These are phyloP conservation scores for Myripristis jacobus DNA, from an alignment of 2,797 vertebrate genomes.

Conservation along the genomic window DNA sequence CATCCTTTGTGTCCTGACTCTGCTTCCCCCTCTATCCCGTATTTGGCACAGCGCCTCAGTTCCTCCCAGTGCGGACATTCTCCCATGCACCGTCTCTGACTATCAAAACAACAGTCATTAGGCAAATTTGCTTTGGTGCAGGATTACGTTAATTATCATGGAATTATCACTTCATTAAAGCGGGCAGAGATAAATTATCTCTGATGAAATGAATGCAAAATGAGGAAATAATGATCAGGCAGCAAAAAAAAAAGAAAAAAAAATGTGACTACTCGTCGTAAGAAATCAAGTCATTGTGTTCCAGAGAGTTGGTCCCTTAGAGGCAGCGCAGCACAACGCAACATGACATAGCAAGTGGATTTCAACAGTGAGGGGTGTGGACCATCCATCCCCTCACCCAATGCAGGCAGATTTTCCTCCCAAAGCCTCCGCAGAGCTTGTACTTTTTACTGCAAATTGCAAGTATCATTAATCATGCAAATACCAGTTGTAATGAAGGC, in stretches of 20 bases:
- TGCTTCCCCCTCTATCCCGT: conserved; percentile 50
- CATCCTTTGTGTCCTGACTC: conserved; percentile 52
- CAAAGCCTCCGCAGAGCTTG: conserved; percentile 52
- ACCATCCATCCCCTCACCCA: conserved; percentile 71
- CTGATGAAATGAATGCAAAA: conserved; percentile 83
- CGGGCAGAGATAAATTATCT: conserved; percentile 85
- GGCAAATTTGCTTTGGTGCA: conserved; percentile 86
- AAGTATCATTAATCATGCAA: conserved; percentile 83
- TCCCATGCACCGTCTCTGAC: conserved; percentile 76
- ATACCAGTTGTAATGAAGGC: conserved; percentile 82
- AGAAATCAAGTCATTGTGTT: conserved; percentile 75
- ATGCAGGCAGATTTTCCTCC: conserved; percentile 54
- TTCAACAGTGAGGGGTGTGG: conserved; percentile 52
- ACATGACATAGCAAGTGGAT: conserved; percentile 62
- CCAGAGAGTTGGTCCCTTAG: conserved; percentile 51
- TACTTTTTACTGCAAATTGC: conserved; percentile 66
- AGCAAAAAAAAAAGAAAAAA: conserved; percentile 60
- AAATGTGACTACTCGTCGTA: conserved; percentile 55
- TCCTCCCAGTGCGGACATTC: conserved; percentile 74
- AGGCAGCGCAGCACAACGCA: conserved; percentile 55
- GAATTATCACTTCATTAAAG: conserved; percentile 89
- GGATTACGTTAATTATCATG: conserved; percentile 86
- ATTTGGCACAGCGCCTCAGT: conserved; percentile 69
- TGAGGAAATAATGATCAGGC: conserved; percentile 82
- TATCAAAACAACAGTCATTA: conserved; percentile 87